phyloP scores from a whole-genome alignment of 1,140 invertebrate species.

The Papilio helenus region DNA sequence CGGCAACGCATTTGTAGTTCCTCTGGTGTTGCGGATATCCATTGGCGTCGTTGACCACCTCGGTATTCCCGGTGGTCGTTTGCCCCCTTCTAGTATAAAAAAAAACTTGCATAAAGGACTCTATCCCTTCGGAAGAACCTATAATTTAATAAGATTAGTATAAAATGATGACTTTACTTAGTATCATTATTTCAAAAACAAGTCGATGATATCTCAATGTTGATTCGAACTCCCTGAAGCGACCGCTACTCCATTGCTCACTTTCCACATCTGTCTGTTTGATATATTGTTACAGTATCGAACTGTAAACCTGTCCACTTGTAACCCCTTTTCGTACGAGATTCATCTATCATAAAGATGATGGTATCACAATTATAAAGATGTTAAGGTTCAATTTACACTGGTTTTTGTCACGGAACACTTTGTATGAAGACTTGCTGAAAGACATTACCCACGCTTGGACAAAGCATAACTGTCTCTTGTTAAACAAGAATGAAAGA shows the following conservation, averaged over 20 bases:
- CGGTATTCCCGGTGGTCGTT: too few relatives aligned
- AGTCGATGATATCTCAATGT: constrained; percentile 33
- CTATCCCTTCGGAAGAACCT: too few relatives aligned
- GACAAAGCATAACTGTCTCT: too few relatives aligned
- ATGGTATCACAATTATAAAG: not conserved
- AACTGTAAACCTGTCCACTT: constrained; percentile 48
- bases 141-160: not conserved
- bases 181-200: not conserved
- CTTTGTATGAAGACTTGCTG: too few relatives aligned
- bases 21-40: too few relatives aligned
- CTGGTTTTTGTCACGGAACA: not conserved
- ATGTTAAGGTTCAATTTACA: not conserved
- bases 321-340: constrained; percentile 35
- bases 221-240: constrained; percentile 55
- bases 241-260: constrained; percentile 59
- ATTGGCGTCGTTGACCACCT: too few relatives aligned
- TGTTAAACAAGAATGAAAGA: too few relatives aligned
- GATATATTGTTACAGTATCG: constrained; percentile 66
- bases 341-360: not conserved
- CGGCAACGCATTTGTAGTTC: too few relatives aligned
- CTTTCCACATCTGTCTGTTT: constrained; percentile 60
- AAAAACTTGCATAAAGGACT: too few relatives aligned
- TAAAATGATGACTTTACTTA: not conserved
- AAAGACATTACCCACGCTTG: too few relatives aligned
- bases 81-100: too few relatives aligned